phyloP scores from a whole-genome alignment of 2,888 invertebrate genomes.

The Priocnemis perturbator region DNA sequence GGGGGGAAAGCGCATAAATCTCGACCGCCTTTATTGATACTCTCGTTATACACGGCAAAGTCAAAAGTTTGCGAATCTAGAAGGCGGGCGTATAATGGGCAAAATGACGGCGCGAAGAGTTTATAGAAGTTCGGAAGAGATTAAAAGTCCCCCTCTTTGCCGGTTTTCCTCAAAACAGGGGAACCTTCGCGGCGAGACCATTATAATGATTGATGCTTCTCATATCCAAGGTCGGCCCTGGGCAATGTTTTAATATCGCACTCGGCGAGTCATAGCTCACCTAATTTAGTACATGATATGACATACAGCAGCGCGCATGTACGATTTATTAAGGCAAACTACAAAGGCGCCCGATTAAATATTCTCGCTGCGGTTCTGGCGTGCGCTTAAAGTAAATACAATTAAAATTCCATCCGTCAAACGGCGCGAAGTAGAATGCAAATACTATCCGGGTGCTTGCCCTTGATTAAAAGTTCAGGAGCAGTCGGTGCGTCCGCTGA shows the following conservation, averaged over 20 bases:
- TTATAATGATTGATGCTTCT: slow-evolving; percentile 52
- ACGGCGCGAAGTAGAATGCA: too few relatives aligned
- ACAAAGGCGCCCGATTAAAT: slow-evolving; percentile 6
- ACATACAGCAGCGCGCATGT: slow-evolving; percentile 9
- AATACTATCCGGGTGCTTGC: too few relatives aligned
- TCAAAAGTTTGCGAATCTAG: slow-evolving; percentile 1
- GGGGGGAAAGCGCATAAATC: too few relatives aligned
- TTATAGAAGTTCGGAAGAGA: slow-evolving; percentile 48
- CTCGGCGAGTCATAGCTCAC: slow-evolving; percentile 33
- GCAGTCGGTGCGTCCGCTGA: too few relatives aligned
- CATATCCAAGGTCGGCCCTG: slow-evolving; percentile 45
- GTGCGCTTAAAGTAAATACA: neutral
- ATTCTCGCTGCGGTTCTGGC: neutral
- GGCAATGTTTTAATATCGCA: slow-evolving; percentile 35
- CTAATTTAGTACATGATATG: slow-evolving; percentile 29
- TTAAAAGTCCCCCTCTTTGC: slow-evolving; percentile 47
- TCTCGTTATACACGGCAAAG: neutral
- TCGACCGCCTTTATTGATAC: slow-evolving; percentile 1
- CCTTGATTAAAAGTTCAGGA: too few relatives aligned
- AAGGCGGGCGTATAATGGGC: neutral
- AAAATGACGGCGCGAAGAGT: slow-evolving; percentile 27
- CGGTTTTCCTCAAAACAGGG: slow-evolving; percentile 43
- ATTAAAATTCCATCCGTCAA: too few relatives aligned
- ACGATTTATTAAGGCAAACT: slow-evolving; percentile 18
- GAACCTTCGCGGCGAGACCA: slow-evolving; percentile 32